Evolutionary conservation across 1,140 invertebrate species (phyloP).

Genomic region (Lepidurus packardi): DNA sequence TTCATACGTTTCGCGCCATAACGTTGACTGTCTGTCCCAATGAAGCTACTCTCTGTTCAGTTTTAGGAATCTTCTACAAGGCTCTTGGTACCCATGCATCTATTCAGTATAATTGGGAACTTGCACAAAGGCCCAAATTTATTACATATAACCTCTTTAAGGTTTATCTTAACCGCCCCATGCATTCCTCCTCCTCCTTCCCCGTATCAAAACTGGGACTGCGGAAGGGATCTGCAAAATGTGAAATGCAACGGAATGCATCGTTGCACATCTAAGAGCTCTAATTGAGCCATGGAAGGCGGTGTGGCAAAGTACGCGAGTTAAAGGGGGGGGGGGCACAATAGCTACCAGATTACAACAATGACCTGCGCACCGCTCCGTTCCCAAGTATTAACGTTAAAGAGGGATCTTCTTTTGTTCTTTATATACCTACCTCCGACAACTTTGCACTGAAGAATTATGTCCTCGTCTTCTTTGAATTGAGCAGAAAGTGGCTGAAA

Average conservation of each 20-base stretch:
- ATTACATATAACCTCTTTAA: neutral
- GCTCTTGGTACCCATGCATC: too few relatives aligned
- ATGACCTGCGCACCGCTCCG: neutral
- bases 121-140: too few relatives aligned
- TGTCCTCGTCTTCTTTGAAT: constrained; percentile 15
- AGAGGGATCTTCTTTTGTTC: neutral
- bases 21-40: too few relatives aligned
- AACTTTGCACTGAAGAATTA: constrained; percentile 9
- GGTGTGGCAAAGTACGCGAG: neutral
- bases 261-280: neutral
- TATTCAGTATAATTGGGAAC: too few relatives aligned
- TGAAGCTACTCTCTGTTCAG: too few relatives aligned
- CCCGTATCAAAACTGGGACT: neutral
- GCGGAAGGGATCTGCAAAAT: neutral
- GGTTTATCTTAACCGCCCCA: neutral
- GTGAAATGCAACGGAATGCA: neutral
- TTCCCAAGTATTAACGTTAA: constrained; percentile 6
- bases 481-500: constrained; percentile 10
- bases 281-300: neutral
- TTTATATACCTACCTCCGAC: neutral
- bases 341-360: neutral
- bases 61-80: too few relatives aligned
- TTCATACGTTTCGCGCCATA: too few relatives aligned
- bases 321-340: neutral
- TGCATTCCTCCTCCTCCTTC: neutral